Evolutionary conservation across 2,797 vertebrate genomes (phyloP).

Genomic region (Adelosebastes latens): DNA sequence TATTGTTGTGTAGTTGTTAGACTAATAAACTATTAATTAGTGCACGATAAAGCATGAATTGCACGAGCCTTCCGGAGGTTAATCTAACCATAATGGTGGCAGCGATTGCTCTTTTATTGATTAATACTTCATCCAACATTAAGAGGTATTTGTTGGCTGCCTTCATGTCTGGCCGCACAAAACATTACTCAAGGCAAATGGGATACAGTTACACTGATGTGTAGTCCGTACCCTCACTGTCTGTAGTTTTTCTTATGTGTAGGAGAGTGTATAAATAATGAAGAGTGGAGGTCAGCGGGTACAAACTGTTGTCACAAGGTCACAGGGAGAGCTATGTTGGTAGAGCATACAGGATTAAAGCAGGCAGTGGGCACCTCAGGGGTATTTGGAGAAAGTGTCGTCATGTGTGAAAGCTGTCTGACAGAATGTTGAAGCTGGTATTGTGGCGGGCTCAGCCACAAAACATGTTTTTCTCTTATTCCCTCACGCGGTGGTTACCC

Average conservation of each 20-base stretch:
- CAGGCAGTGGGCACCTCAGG: conserved; percentile 18
- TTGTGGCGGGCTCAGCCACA: conserved; percentile 38
- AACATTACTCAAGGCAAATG: conserved; percentile 16
- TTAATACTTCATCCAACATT: conserved; percentile 19
- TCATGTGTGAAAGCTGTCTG: conserved; percentile 44
- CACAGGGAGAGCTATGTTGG: conserved; percentile 12
- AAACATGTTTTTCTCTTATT: conserved; percentile 33
- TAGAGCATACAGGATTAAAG: conserved; percentile 33
- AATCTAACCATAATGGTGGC: conserved; percentile 23
- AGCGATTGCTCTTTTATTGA: conserved; percentile 27
- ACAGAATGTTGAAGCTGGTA: conserved; percentile 23
- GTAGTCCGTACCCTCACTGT: not conserved
- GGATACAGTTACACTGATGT: conserved; percentile 19
- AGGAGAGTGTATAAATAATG: conserved; percentile 1
- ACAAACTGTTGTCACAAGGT: conserved; percentile 22
- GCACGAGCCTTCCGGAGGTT: not conserved
- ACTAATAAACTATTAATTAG: conserved; percentile 11
- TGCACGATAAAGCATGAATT: not conserved
- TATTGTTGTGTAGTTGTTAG: not conserved
- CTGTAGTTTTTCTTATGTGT: conserved; percentile 4
- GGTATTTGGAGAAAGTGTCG: conserved; percentile 32
- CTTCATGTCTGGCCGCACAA: conserved; percentile 16
- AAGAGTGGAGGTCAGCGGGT: conserved; percentile 17
- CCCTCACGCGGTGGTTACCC: conserved; percentile 12
- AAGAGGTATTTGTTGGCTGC: conserved; percentile 27